Percentiles rank a stretch among this genome's conserved stretches.
Evolutionary conservation across 2,797 vertebrate genomes (phyloP).

Genomic region (Macropodus opercularis): DNA sequence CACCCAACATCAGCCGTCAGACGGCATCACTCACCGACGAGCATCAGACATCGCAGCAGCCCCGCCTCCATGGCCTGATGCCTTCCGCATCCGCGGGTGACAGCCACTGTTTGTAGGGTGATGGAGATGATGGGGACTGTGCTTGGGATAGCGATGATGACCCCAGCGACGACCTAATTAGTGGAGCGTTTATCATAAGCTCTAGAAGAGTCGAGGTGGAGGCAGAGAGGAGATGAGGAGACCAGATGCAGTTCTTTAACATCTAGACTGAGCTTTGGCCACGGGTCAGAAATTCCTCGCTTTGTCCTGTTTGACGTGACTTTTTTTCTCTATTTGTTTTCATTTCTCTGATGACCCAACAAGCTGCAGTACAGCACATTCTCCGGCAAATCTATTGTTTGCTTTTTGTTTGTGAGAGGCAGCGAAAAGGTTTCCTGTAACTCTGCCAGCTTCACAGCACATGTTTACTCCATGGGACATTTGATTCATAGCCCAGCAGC

Average conservation of each 20-base stretch:
- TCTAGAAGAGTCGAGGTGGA: conserved; percentile 21
- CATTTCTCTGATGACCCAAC: conserved; percentile 22
- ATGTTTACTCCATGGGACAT: conserved; percentile 63
- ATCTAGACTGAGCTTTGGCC: no score
- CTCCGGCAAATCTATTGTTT: conserved; percentile 27
- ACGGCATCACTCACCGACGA: conserved; percentile 74
- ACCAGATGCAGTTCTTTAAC: no score
- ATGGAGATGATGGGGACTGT: conserved; percentile 55
- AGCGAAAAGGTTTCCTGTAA: conserved; percentile 44
- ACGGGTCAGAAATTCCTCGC: not conserved
- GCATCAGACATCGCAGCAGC: conserved; percentile 65
- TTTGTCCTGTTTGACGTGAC: conserved; percentile 1
- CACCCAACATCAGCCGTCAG: conserved; percentile 76
- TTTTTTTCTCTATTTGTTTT: conserved; percentile 19
- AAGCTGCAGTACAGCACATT: conserved; percentile 5
- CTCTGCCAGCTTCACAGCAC: conserved; percentile 58
- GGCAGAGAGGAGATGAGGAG: conserved; percentile 11
- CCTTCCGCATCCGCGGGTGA: conserved; percentile 56
- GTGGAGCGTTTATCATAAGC: conserved; percentile 49
- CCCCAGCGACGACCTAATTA: conserved; percentile 71
- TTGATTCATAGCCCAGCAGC: conserved; percentile 61
- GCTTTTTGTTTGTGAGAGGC: conserved; percentile 30
- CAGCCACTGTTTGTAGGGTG: conserved; percentile 61
- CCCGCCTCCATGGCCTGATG: conserved; percentile 53
- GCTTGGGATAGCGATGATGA: conserved; percentile 63